These are phyloP conservation scores for Pseudochromis fuscus DNA, from an alignment of 2,797 vertebrate genomes.

Conservation along the genomic window DNA sequence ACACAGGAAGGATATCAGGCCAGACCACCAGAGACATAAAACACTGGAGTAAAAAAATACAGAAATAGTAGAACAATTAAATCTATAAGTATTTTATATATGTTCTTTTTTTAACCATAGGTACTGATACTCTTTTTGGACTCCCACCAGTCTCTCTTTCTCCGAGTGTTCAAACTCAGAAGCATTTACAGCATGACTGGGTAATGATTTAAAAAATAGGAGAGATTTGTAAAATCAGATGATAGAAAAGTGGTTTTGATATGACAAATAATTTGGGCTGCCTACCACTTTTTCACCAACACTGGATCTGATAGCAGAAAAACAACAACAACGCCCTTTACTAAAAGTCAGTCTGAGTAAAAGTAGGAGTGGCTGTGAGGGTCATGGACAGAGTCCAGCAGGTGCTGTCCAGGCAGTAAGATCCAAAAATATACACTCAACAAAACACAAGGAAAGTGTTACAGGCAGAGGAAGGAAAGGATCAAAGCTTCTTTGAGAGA, in stretches of 20 bases:
- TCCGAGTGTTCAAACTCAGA: neutral
- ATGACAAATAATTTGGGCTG: neutral
- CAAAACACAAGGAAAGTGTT: conserved; percentile 66
- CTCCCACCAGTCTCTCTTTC: neutral
- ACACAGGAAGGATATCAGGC: conserved; percentile 29
- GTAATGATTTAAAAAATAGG: neutral
- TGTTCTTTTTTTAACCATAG: neutral
- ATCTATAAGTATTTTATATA: neutral
- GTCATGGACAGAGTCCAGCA: conserved; percentile 47
- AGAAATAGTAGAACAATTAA: neutral
- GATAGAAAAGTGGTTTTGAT: neutral
- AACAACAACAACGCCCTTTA: neutral
- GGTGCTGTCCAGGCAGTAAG: conserved; percentile 45
- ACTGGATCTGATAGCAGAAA: neutral
- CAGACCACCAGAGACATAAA: conserved; percentile 41
- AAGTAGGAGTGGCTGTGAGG: neutral
- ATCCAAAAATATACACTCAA: conserved; percentile 63
- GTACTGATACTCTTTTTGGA: neutral
- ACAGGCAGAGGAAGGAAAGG: neutral
- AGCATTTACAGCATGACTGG: neutral
- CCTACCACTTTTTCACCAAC: conserved; percentile 5
- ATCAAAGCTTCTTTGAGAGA: neutral
- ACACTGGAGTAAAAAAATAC: neutral
- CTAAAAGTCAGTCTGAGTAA: neutral
- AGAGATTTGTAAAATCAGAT: neutral